Base-by-base conservation (phyloP, 2,888 invertebrate species). In the Acanthopleura granulata region DNA sequence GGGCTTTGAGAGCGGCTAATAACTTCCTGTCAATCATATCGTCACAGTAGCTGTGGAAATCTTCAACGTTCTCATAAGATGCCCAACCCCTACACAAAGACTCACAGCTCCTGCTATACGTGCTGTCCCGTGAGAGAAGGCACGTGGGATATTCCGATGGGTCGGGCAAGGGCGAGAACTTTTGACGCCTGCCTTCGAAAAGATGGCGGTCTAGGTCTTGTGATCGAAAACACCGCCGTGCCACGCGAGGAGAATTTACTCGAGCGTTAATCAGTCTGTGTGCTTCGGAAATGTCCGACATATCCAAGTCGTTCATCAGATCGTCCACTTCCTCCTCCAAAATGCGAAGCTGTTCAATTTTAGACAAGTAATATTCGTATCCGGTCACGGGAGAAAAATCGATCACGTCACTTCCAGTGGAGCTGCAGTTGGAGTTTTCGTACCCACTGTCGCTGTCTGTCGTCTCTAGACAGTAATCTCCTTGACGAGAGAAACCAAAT, bases 351-450 rank as follows among this genome's bases (percentile, higher is more conserved):
- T 66, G 66, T 27, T 66, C 66, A 27, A 66, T 66, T 66, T 66
- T 66, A 22, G 66, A 66, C 66, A 66, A 25, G 14, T 66, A 66
- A 66, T 66, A 27, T 22, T 66, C 66, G 25, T 66, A 66, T 18
- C 66, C 66, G 6, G 22, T 22, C 66, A 27, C 27, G 6, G 22
- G 66, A 27, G 66, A 22, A 3, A 27, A 22, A 66, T 66, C 66
- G 16, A 66, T 25, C 3, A 66, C 66, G 66, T 66, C 66, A 66
- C 66, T 66, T 66, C 66, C 66, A 27, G 22, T 27, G 16, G 66
- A 66, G 25, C 66, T 66, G 25, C 66, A 66, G 66, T 66, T 66
- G 22, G 66, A 66, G 25, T 66, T 66, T 66, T 66, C 66, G 29
- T 66, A 66, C 15, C 66, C 66, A 27, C 66, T 66, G 25, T 66